Conservation (phyloP, 1,140 invertebrate species). For the Polypedilum vanderplanki region DNA sequence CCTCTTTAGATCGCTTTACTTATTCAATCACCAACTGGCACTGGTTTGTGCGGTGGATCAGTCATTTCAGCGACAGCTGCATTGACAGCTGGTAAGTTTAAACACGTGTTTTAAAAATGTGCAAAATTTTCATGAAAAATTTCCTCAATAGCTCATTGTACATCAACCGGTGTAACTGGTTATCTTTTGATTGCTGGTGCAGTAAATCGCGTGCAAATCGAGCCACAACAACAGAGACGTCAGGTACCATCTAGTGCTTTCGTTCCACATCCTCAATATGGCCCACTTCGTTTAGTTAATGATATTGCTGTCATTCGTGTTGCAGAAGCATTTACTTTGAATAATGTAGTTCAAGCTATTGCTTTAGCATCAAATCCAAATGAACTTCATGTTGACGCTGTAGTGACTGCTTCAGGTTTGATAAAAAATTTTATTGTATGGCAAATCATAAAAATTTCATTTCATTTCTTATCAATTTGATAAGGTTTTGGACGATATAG, state of each 20-base stretch:
- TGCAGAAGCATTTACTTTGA: background rate
- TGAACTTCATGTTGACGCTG: background rate
- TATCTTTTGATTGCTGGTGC: background rate
- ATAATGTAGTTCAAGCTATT: background rate
- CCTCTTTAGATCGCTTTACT: constrained; percentile 33
- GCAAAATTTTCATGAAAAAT: too few relatives aligned
- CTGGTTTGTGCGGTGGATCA: constrained; percentile 45
- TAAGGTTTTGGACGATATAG: background rate
- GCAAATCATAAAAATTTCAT: too few relatives aligned
- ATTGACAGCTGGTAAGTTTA: constrained; percentile 42
- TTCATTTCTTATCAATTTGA: too few relatives aligned
- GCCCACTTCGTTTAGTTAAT: background rate
- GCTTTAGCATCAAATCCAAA: background rate
- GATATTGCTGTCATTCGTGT: background rate
- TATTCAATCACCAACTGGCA: constrained; percentile 35
- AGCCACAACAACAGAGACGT: background rate
- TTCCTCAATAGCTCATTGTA: constrained; percentile 42
- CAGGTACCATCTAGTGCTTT: background rate
- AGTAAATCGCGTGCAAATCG: background rate
- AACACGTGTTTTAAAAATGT: too few relatives aligned
- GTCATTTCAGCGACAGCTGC: constrained; percentile 45
- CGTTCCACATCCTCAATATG: background rate
- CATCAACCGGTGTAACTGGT: constrained; percentile 31
- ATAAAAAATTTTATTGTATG: too few relatives aligned
- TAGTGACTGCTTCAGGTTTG: background rate